phyloP scores from a whole-genome alignment of 2,797 vertebrate species.

The Hephaestus fuliginosus region DNA sequence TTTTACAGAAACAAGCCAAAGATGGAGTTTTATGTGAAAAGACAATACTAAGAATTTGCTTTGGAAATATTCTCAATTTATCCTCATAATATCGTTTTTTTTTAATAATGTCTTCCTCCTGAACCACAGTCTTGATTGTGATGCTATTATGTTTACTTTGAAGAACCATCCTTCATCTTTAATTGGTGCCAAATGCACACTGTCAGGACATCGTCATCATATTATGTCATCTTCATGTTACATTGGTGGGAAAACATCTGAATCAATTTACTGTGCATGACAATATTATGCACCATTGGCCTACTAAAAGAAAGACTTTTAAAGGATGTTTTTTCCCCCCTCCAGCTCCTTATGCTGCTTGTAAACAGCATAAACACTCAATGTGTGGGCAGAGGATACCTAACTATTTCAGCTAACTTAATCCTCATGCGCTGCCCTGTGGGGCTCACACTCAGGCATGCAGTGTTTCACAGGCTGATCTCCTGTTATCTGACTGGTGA shows the following conservation, averaged over 20 bases:
- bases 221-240: background rate
- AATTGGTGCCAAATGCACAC: background rate
- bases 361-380: background rate
- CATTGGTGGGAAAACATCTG: background rate
- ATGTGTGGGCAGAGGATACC: background rate
- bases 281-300: background rate
- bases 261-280: background rate
- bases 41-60: too few species aligned
- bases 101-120: too few species aligned
- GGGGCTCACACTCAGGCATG: too few species aligned
- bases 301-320: background rate
- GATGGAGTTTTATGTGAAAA: too few species aligned
- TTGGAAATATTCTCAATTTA: too few species aligned
- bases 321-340: background rate
- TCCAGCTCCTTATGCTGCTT: too few species aligned
- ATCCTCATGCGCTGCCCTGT: background rate
- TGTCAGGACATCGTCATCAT: too few species aligned
- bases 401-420: background rate
- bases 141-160: background rate
- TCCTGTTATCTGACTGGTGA: too few species aligned
- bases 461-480: too few species aligned
- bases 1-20: too few species aligned
- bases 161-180: background rate
- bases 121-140: background rate
- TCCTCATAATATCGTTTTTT: too few species aligned